Evolutionary conservation across 2,888 invertebrate species (phyloP).

Genomic region (Eupithecia tripunctaria): DNA sequence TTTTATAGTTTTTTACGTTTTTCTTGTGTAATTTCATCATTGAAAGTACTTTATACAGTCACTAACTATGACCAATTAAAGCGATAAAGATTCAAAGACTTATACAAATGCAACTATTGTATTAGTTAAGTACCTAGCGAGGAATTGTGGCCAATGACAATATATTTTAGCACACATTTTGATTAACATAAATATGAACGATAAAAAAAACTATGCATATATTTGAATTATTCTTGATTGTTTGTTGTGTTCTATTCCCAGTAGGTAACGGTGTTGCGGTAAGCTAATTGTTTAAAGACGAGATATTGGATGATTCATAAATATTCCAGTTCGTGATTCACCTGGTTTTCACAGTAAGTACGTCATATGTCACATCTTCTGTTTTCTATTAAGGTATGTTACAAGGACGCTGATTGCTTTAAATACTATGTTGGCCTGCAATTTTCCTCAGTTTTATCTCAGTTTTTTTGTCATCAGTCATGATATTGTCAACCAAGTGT

Average conservation of each 20-base stretch:
- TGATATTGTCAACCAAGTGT: no score
- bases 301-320: constrained; percentile 33
- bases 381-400: background rate
- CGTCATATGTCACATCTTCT: constrained; percentile 2
- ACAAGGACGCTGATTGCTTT: background rate
- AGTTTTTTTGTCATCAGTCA: background rate
- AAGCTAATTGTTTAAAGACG: constrained; percentile 16
- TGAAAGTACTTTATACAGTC: no score
- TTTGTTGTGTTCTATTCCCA: background rate
- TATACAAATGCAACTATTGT: no score
- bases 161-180: no score
- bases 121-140: no score
- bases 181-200: no score
- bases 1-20: no score
- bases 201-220: background rate
- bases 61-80: no score
- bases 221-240: background rate
- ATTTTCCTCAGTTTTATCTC: background rate
- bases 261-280: constrained; percentile 22
- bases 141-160: no score
- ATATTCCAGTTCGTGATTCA: constrained; percentile 27
- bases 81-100: no score
- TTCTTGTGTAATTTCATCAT: no score
- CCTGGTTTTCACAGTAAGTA: constrained; percentile 17
- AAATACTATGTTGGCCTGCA: background rate